Evolutionary conservation across 1,140 invertebrate genomes (phyloP), one percentile per base, ranked within the genome.

Genomic region (Periplaneta americana): DNA sequence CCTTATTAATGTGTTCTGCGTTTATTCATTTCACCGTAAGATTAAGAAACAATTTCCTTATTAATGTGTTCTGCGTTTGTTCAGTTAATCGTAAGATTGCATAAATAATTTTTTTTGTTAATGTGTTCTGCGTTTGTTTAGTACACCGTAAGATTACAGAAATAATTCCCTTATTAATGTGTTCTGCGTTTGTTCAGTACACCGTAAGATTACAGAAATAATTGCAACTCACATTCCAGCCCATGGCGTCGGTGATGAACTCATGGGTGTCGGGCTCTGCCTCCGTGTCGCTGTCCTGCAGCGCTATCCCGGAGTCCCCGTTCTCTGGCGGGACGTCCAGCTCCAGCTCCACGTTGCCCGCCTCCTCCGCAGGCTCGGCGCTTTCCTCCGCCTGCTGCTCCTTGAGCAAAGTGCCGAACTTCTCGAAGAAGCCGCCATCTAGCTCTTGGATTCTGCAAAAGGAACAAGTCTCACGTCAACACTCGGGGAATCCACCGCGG

Each of bases 351-450:
- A 74, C 66, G 34, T 34, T 34, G 10, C 32, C 66, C 0, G 33
- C 18, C 28, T 75, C 80, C 32, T 66, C 48, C n/a, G 22, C 80
- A 33, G n/a, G 8, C 74, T 78, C 80, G 66, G n/a, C 8, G 8
- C 35, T 48, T 28, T 32, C 37, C 79, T 4, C n/a, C 34, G 34
- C 75, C n/a, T 39, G 34, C 9, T 81, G 81, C 75, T 81, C 75
- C 36, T 78, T 35, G 18, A 81, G 86, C 22, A 95, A 87, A 0
- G 92, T 93, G 1, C 94, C 94, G 84, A 95, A 94, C 83, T 93
- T 94, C 85, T 96, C 94, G 85, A 96, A 96, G 85, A 95, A 96
- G 37, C 94, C 92, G 83, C 93, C 93, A 87, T 96, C 94, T 6
- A 93, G 89, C 88, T 95, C 92, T 88, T 95, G 94, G 81, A 95